phyloP scores from a whole-genome alignment of 2,888 invertebrate genomes.

The Hemithea aestivaria region DNA sequence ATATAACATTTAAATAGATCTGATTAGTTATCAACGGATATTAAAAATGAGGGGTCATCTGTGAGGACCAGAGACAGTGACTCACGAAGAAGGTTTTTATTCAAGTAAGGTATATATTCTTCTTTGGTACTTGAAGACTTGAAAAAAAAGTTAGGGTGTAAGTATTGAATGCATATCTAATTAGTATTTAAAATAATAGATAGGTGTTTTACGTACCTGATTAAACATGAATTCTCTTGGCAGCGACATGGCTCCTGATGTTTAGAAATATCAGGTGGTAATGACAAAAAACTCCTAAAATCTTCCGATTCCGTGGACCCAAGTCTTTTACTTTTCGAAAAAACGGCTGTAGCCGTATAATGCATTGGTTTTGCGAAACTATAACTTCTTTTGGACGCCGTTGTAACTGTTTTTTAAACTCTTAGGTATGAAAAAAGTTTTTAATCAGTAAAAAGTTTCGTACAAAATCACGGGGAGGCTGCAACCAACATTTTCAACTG shows the following conservation, averaged over 20 bases:
- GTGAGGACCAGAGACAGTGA: too few relatives aligned
- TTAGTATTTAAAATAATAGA: too few relatives aligned
- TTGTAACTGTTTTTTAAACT: conserved; percentile 43
- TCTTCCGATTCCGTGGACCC: conserved; percentile 70
- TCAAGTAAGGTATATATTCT: too few relatives aligned
- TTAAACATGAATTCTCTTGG: conserved; percentile 81
- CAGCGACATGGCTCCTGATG: conserved; percentile 70
- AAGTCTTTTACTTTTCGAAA: conserved; percentile 40
- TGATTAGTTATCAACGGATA: too few relatives aligned
- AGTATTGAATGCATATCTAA: too few relatives aligned
- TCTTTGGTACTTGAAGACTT: too few relatives aligned
- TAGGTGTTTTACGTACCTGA: conserved; percentile 66
- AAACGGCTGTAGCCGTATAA: conserved; percentile 59
- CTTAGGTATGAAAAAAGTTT: conserved; percentile 29
- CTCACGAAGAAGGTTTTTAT: too few relatives aligned
- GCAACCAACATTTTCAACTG: conserved; percentile 6
- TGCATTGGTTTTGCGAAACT: conserved; percentile 58
- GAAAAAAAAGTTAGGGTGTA: too few relatives aligned
- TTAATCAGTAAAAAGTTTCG: background rate
- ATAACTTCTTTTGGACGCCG: conserved; percentile 48
- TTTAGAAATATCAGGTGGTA: conserved; percentile 57
- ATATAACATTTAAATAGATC: too few relatives aligned
- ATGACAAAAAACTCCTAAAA: conserved; percentile 46
- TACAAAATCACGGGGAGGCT: conserved; percentile 14
- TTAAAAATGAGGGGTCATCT: too few relatives aligned